Evolutionary conservation across 2,888 invertebrate genomes (phyloP), one percentile per base, ranked within the genome.

Genomic region (Aphrophora alni): DNA sequence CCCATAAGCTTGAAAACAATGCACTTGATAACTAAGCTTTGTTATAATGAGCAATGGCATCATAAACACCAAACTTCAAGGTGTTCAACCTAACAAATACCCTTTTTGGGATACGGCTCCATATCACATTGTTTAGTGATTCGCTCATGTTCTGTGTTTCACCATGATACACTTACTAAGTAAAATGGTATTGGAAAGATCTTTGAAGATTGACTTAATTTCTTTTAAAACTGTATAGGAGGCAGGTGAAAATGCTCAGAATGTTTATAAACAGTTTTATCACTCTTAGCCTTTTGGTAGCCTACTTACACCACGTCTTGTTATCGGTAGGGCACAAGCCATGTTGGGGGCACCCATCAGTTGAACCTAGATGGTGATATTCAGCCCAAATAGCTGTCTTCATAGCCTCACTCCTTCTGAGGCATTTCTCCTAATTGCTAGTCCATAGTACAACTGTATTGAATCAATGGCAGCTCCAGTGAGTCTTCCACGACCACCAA

Each of bases 331-430:
- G 33, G 33, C 33, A 8, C 8, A 33, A 33, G 8, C 8, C 8
- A 33, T 33, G 33, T 33, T 33, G 33, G 5, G 33, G 33, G 3
- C 8, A 33, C 8, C 5, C 3, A 33, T 33, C 33, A 33, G 5
- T 33, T 33, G 33, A 33, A 8, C 33, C 33, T 33, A 33, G 8
- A 12, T 86, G 86, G 38, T 81, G 83, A 78, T 82, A 85, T 17
- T 82, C 83, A 10, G 85, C 85, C 85, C 85, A 86, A 68, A 86
- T 81, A 8, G 82, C 85, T 72, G 3, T 82, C 82, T 75, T 84
- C 84, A 85, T 85, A 5, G 81, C 80, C 74, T 84, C 84, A 83
- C 71, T 27, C 79, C 74, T 10, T 83, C 82, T 80, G 84, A 69
- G 12, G 82, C 71, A 81, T 85, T 83, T 24, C 83, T 76, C 71